A percentile compares a stretch with the other conserved stretches of the same genome.
Evolutionary conservation across 2,888 invertebrate genomes (phyloP).

Genomic region (Phaedon cochleariae): DNA sequence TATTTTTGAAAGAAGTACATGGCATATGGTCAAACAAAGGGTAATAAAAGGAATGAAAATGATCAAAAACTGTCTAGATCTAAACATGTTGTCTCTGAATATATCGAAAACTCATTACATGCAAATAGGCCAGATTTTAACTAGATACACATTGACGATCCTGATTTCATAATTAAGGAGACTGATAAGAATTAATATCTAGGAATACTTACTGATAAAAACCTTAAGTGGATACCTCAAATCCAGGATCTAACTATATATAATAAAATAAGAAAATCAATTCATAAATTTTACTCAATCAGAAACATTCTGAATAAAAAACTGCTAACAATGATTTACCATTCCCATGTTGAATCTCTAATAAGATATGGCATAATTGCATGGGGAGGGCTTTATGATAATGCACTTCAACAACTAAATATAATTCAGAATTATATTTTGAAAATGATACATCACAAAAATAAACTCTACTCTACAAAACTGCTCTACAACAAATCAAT

Average conservation of each 20-base stretch:
- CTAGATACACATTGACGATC: slow-evolving; percentile 1
- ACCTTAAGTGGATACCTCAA: slow-evolving; percentile 2
- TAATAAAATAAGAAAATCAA: not conserved
- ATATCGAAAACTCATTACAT: not conserved
- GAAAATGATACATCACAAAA: not conserved
- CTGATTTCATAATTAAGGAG: slow-evolving; percentile 4
- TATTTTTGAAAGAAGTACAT: slow-evolving; percentile 10
- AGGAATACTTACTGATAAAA: slow-evolving; percentile 11
- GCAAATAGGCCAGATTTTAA: slow-evolving; percentile 11
- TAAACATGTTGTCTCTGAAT: not conserved
- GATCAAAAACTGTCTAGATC: not conserved
- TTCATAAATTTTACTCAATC: slow-evolving; percentile 4
- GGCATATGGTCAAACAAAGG: slow-evolving; percentile 1
- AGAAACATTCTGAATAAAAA: not conserved
- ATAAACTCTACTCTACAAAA: not conserved
- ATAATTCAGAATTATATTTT: not conserved
- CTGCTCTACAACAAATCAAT: not conserved
- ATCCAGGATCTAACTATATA: not conserved
- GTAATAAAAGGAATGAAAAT: not conserved
- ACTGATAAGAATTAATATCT: not conserved
- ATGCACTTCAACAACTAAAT: not conserved
- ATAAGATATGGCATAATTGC: no score
- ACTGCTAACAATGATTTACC: not conserved
- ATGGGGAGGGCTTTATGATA: not conserved
- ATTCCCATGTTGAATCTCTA: not conserved